Evolutionary conservation across 2,797 vertebrate species (phyloP), one percentile per base, ranked within the genome.

Genomic region (Sarcophilus harrisii): DNA sequence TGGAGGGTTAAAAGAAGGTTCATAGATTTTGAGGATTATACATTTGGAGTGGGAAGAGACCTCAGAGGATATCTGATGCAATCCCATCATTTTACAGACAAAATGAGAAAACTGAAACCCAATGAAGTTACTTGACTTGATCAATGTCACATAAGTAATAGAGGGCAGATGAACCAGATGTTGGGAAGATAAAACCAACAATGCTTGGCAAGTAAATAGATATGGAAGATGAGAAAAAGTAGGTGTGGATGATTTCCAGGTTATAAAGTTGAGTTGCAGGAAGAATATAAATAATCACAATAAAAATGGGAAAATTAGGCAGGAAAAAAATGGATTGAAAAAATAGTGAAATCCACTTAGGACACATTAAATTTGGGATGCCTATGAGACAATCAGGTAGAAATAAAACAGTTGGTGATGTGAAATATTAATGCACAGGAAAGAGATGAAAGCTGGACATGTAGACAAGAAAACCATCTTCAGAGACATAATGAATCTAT

Each of bases 21-120:
- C 81, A 12, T 10, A 58, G 81, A 62, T 27, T 73, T 73, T n/a
- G 16, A 38, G 66, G 66, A 38, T 38, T 73, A 38, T 73, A 73
- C 6, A 38, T 38, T 18, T 73, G 6, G 66, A 73, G 18, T 9
- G n/a, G n/a, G 91, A 95, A 38, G 32, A 91, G 62, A 73, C 27
- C 38, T 93, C 45, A 59, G 5, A 27, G 24, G 12, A 0, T 16
- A 38, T 38, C 14, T 38, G 21, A 73, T 38, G 16, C 18, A 73
- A 38, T 38, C 54, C 1, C 45, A 58, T 91, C 52, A 57, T 57
- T 95, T 95, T 91, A 59, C 91, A 66, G 8, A n/a, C 81, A 95
- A 24, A 73, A 95, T 94, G 18, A 93, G 18, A 10, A 73, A 73
- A 21, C n/a, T 73, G 32, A 66, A 30, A 30, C 14, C 62, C 5